Evolutionary conservation across 1,140 invertebrate species (phyloP).

Genomic region (Drosophila tristis): DNA sequence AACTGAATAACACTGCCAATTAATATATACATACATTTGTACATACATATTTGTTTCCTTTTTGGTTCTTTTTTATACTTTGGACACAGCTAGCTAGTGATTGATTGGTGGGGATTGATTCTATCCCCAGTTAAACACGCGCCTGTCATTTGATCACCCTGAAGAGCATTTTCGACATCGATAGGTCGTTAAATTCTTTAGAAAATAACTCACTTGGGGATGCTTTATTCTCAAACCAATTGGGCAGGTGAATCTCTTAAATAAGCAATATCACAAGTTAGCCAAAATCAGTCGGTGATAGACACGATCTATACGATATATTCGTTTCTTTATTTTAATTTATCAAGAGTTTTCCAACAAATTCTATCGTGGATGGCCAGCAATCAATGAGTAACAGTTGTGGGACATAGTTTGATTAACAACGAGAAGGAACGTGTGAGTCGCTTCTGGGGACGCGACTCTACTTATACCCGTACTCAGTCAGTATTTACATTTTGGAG

Average conservation of each 20-base stretch:
- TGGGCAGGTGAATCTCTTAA: not conserved
- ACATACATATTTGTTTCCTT: slow-evolving; percentile 17
- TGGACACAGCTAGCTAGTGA: slow-evolving; percentile 17
- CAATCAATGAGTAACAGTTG: not conserved
- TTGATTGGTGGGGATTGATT: slow-evolving; percentile 26
- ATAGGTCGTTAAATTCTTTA: slow-evolving; percentile 28
- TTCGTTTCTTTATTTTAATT: no score
- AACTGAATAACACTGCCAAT: slow-evolving; percentile 26
- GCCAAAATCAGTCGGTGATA: no score
- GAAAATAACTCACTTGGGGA: slow-evolving; percentile 1
- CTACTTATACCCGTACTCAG: no score
- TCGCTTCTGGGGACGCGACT: no score
- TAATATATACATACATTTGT: slow-evolving; percentile 1
- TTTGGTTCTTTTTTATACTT: slow-evolving; percentile 3
- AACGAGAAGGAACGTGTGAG: no score
- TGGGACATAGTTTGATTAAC: no score
- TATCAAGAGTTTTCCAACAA: no score
- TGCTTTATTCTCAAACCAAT: not conserved
- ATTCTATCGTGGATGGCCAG: no score
- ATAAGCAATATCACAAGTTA: not conserved
- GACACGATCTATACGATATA: no score
- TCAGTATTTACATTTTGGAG: no score
- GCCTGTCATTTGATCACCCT: slow-evolving; percentile 12
- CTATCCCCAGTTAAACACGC: slow-evolving; percentile 4
- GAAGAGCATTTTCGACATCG: not conserved